Evolutionary conservation across 2,113 vertebrate genomes (phyloP), one percentile per base, ranked within the genome.

Genomic region (Vidua macroura): DNA sequence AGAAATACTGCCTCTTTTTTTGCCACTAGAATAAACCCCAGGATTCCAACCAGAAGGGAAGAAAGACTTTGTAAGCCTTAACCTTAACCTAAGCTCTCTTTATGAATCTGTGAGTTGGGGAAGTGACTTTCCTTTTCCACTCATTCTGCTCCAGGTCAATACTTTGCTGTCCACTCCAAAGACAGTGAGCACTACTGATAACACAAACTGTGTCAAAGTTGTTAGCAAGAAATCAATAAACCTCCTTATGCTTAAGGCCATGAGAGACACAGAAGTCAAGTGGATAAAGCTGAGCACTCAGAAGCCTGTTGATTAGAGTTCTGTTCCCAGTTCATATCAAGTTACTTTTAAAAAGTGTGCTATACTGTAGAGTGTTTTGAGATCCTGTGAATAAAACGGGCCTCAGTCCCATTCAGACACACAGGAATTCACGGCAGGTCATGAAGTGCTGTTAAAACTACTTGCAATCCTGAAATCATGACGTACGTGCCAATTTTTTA

Each of bases 361-460:
- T 62, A n/a, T 51, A 63, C 48, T 72, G 53, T 33, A 64, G 48
- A 78, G 37, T 46, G 24, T 44, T 95, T 77, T 79, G 78, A 87
- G 66, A 93, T 82, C 37, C 53, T 46, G 75, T 33, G 91, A 63
- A 82, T 78, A 90, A 83, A 89, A 85, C 1, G 23, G 73, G 78
- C 58, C 59, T 97, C 76, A 94, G 91, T 92, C 58, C 75, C 53
- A 48, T 92, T 78, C 59, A 92, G 75, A 93, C 70, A 89, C 58
- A 73, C 22, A 17, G 73, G 92, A 91, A 96, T 90, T 92, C 89
- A 88, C 39, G 24, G 59, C 63, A 93, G 67, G 56, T 64, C 62
- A 81, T 59, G 70, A 90, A 89, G 53, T 62, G 90, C 88, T 92
- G 66, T 64, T 78, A 53, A 83, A 87, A 83, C 59, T 70, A 56